phyloP scores from a whole-genome alignment of 2,113 vertebrate species.

The Entomyzon cyanotis region DNA sequence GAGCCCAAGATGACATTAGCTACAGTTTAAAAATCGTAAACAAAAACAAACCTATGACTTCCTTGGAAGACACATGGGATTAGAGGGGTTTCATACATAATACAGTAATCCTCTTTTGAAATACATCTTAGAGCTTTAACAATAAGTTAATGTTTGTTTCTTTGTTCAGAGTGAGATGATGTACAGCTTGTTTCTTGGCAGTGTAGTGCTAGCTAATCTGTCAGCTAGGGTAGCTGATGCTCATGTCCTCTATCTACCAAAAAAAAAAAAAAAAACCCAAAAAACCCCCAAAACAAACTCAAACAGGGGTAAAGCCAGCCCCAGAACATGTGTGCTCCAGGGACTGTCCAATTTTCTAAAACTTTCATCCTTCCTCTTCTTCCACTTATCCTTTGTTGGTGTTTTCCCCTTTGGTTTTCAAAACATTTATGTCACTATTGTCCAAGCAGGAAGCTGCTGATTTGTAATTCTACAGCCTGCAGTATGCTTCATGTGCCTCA shows the following conservation, averaged over 20 bases:
- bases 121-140: background rate
- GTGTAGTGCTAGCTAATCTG: background rate
- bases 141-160: background rate
- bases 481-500: background rate
- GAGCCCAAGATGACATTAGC: background rate
- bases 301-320: background rate
- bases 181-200: background rate
- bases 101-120: background rate
- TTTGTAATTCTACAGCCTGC: background rate
- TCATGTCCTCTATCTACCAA: background rate
- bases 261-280: background rate
- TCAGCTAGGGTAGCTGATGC: background rate
- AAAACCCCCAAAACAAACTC: background rate
- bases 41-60: background rate
- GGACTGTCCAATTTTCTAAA: background rate
- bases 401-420: background rate
- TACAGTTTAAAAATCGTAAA: conserved; percentile 2
- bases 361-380: background rate
- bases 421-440: background rate
- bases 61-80: background rate
- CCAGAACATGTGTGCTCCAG: background rate
- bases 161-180: background rate
- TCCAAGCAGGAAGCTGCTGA: background rate
- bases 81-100: background rate
- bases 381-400: background rate